These are phyloP conservation scores for Camponotus pennsylvanicus DNA, from an alignment of 1,140 invertebrate genomes.

Conservation along the genomic window DNA sequence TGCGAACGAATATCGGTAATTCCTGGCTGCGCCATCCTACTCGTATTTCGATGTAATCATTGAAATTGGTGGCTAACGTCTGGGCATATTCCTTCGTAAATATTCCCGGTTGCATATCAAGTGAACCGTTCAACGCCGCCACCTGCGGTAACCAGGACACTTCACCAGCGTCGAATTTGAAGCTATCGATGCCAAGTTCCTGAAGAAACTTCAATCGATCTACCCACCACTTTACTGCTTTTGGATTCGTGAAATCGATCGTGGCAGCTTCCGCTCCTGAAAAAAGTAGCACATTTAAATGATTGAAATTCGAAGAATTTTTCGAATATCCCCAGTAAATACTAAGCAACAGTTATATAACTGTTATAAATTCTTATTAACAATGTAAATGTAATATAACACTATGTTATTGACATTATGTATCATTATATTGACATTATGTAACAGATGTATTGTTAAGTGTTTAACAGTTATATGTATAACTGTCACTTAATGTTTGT, in stretches of 20 bases:
- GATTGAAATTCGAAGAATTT: conserved; percentile 80
- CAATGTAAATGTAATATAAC: too few relatives aligned
- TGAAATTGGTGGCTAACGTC: conserved; percentile 88
- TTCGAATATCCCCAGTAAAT: conserved; percentile 83
- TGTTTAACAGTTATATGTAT: too few relatives aligned
- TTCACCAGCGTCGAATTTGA: conserved; percentile 98
- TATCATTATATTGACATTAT: too few relatives aligned
- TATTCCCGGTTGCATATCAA: conserved; percentile 87
- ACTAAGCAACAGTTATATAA: too few relatives aligned
- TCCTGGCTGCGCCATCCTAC: conserved; percentile 90
- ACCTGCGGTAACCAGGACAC: conserved; percentile 88
- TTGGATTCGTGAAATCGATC: conserved; percentile 93
- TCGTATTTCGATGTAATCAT: conserved; percentile 91
- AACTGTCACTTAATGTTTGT: too few relatives aligned
- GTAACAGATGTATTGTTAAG: too few relatives aligned
- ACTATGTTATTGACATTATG: too few relatives aligned
- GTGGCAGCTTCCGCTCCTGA: conserved; percentile 86
- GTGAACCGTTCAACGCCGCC: conserved; percentile 84
- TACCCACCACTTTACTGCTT: conserved; percentile 92
- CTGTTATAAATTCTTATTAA: too few relatives aligned
- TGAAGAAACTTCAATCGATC: conserved; percentile 87
- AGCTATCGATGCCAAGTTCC: conserved; percentile 91
- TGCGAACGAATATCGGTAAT: conserved; percentile 93
- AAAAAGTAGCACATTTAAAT: conserved; percentile 5
- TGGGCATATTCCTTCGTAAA: conserved; percentile 90